phyloP scores from a whole-genome alignment of 2,888 invertebrate genomes.

The Hydroisotoma schaefferi region DNA sequence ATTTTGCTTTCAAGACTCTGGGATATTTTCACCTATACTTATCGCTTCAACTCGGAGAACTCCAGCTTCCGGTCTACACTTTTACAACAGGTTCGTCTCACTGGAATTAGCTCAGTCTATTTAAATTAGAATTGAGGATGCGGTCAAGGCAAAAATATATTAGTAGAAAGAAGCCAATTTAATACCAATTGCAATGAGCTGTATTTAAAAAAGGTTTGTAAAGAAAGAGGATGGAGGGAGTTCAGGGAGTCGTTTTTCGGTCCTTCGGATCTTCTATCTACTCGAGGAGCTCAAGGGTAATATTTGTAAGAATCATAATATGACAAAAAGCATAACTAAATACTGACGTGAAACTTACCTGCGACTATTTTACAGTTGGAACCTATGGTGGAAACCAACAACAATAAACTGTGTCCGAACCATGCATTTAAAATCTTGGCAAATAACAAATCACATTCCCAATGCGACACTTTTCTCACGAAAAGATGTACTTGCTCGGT shows the following conservation, averaged over 20 bases:
- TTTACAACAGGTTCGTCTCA: not conserved
- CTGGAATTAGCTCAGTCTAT: not conserved
- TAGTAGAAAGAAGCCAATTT: not conserved
- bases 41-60: not conserved
- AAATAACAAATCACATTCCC: constrained; percentile 79
- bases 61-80: not conserved
- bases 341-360: too few species aligned
- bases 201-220: constrained; percentile 61
- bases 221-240: constrained; percentile 76
- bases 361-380: too few species aligned
- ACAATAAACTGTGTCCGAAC: not conserved
- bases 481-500: constrained; percentile 74
- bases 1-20: not conserved
- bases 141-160: not conserved
- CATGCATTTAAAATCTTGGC: constrained; percentile 58
- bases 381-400: not conserved
- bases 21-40: not conserved
- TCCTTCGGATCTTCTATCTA: constrained; percentile 53
- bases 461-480: constrained; percentile 78
- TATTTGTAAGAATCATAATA: too few species aligned
- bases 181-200: too few species aligned
- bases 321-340: too few species aligned
- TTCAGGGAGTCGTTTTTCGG: constrained; percentile 60
- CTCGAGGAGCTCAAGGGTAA: constrained; percentile 26
- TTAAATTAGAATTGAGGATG: not conserved